Evolutionary conservation across 2,888 invertebrate genomes (phyloP), one percentile per base, ranked within the genome.

Genomic region (Hydrotaea cyrtoneurina): DNA sequence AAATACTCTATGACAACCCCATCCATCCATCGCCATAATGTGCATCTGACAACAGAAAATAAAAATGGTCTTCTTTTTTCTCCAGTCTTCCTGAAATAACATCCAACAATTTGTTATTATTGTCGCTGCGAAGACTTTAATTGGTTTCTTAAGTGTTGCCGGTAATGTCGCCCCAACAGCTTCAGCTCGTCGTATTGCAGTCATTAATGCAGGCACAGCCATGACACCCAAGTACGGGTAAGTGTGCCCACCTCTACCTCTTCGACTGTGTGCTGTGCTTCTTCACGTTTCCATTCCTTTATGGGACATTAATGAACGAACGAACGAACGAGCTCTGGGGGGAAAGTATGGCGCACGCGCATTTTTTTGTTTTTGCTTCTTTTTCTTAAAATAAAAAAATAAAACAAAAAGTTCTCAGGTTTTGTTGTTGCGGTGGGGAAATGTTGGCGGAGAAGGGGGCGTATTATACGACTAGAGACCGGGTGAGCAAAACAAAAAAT

Each of bases 311-410:
- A 36, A 84, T 43, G 72, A 21, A 59, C n/a, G 13, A n/a, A 31
- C 31, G 26, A 72, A 69, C 7, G 36, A 31, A 80, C 72, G 69
- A 76, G n/a, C n/a, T n/a, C n/a, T n/a, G n/a, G n/a, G n/a, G n/a
- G n/a, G n/a, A 80, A 86, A 86, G 80, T 83, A 85, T 87, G 82
- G 86, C 86, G 85, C 82, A 87, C 80, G 86, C 83, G 85, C 85
- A 76, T 80, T 86, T 73, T 66, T 80, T 80, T 79, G 74, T 72
- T 78, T 78, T 71, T 78, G 73, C 77, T 64, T 74, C 75, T 73
- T 80, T 69, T 69, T 78, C 43, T 73, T 69, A 23, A 69, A 69
- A 69, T 23, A 46, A 69, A 69, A 69, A 69, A 69, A 46, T 23
- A 69, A 69, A 69, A 69, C 46, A 69, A 46, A 46, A 69, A 43